phyloP scores from a whole-genome alignment of 1,140 invertebrate species.

The Oppia nitens region DNA sequence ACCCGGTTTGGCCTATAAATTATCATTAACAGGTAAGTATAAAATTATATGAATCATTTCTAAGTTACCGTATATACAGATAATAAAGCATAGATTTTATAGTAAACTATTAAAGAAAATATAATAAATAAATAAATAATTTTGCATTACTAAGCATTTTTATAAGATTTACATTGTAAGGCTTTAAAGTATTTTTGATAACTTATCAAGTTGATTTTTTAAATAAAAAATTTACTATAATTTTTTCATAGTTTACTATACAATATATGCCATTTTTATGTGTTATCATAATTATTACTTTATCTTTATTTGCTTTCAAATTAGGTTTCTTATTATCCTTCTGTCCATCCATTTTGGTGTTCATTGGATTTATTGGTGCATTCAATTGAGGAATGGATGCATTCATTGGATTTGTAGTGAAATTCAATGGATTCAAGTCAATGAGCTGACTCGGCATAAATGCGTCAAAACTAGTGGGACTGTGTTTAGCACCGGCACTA shows the following conservation, averaged over 20 bases:
- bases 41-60: too few species aligned
- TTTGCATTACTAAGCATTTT: too few species aligned
- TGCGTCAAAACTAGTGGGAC: neutral
- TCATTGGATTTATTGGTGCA: neutral
- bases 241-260: too few species aligned
- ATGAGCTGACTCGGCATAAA: constrained; percentile 14
- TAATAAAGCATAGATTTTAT: too few species aligned
- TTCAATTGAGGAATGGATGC: neutral
- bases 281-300: neutral
- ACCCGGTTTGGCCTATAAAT: constrained; percentile 25
- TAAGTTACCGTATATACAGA: too few species aligned
- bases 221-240: too few species aligned
- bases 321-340: neutral
- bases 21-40: neutral
- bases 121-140: too few species aligned
- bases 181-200: too few species aligned
- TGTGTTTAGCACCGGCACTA: neutral
- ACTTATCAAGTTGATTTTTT: too few species aligned
- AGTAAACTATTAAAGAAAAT: too few species aligned
- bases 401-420: neutral
- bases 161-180: too few species aligned
- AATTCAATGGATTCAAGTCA: constrained; percentile 4
- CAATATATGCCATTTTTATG: neutral
- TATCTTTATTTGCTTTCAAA: neutral
- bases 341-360: neutral